Conservation (phyloP, 2,888 invertebrate genomes). For the Baronia brevicornis region DNA sequence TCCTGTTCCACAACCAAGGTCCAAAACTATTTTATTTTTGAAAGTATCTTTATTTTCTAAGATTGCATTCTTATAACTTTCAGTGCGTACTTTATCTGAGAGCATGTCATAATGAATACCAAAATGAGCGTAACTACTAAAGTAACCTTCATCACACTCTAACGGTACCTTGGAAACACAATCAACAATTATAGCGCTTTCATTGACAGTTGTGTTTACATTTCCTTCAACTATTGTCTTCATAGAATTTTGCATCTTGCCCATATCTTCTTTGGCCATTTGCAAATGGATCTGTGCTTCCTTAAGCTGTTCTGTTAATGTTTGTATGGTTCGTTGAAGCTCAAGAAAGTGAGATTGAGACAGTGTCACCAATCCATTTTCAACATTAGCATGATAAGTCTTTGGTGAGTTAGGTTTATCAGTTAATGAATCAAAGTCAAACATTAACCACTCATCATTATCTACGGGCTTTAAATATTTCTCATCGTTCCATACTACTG, state of each 20-base stretch:
- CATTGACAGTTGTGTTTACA: conserved; percentile 24
- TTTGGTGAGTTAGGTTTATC: conserved; percentile 54
- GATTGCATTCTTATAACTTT: conserved; percentile 90
- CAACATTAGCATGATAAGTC: conserved; percentile 75
- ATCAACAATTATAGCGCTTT: conserved; percentile 34
- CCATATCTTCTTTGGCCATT: conserved; percentile 77
- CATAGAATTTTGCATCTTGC: conserved; percentile 76
- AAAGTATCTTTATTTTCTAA: conserved; percentile 82
- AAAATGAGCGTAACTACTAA: conserved; percentile 91
- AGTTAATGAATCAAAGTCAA: conserved; percentile 77
- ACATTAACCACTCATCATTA: conserved; percentile 89
- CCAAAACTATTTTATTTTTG: conserved; percentile 87
- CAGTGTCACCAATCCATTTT: conserved; percentile 77
- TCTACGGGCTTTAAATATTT: conserved; percentile 85
- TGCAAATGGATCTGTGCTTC: conserved; percentile 76
- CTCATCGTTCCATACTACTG: conserved; percentile 83
- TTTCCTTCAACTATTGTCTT: conserved; percentile 66
- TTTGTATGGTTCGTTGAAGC: conserved; percentile 76
- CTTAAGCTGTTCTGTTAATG: conserved; percentile 71
- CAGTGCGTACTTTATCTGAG: conserved; percentile 89
- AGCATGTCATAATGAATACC: conserved; percentile 97
- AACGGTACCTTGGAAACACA: conserved; percentile 68
- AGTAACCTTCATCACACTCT: conserved; percentile 85
- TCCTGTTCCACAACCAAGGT: conserved; percentile 98
- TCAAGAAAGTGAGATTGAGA: conserved; percentile 77